Evolutionary conservation across 2,113 vertebrate species (phyloP).

Genomic region (Antennarius striatus): DNA sequence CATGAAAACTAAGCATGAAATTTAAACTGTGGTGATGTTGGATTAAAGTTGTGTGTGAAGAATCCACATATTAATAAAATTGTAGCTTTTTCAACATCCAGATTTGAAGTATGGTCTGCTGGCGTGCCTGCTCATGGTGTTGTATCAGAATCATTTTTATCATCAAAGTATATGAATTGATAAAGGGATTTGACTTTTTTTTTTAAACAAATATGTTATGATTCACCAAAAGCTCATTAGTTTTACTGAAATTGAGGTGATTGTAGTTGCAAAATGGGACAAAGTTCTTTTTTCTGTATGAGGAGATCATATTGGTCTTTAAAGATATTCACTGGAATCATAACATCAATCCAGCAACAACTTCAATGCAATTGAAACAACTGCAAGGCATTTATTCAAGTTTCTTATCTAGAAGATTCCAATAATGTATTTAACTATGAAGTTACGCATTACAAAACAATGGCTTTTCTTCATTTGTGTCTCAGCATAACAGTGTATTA

Average conservation of each 20-base stretch:
- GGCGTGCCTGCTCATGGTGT: too few relatives aligned
- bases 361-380: background rate
- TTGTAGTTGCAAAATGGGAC: too few relatives aligned
- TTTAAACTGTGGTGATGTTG: background rate
- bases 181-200: too few relatives aligned
- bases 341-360: too few relatives aligned
- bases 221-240: background rate
- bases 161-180: background rate
- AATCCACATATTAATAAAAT: background rate
- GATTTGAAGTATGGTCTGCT: background rate
- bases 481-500: conserved; percentile 34
- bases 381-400: background rate
- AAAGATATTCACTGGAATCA: too few relatives aligned
- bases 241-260: background rate
- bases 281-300: too few relatives aligned
- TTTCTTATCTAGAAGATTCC: conserved; percentile 22
- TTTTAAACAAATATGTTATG: background rate
- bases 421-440: conserved; percentile 10
- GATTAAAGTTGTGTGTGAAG: background rate
- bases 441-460: conserved; percentile 10
- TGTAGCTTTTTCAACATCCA: background rate
- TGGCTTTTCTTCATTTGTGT: conserved; percentile 37
- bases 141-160: background rate
- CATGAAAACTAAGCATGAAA: too few relatives aligned
- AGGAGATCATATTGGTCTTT: too few relatives aligned